Percentiles rank a stretch among this genome's conserved stretches.
These are phyloP conservation scores for Bombylius discolor DNA, from an alignment of 2,888 invertebrate species.

Conservation along the genomic window DNA sequence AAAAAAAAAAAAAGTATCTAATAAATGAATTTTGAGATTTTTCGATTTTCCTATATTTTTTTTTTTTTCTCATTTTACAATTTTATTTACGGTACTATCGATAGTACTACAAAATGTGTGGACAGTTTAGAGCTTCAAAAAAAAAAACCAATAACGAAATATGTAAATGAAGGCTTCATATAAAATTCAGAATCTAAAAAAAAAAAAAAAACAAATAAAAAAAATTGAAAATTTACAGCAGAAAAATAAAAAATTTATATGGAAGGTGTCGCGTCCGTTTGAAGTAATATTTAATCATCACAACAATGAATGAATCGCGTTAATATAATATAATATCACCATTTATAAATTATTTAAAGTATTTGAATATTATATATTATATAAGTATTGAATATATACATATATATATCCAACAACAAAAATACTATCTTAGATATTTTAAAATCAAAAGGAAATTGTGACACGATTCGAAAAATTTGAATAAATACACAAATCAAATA, in stretches of 20 bases:
- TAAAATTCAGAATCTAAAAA: too few species aligned
- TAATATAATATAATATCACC: background rate
- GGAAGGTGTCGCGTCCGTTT: background rate
- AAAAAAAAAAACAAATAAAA: too few species aligned
- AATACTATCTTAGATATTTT: too few species aligned
- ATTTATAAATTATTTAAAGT: too few species aligned
- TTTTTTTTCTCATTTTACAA: background rate
- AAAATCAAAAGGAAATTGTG: background rate
- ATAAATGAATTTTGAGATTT: background rate
- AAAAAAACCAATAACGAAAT: background rate
- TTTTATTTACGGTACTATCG: background rate
- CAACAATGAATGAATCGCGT: background rate
- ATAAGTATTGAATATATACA: background rate
- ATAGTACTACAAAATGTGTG: background rate
- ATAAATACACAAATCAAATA: background rate
- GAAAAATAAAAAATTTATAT: background rate
- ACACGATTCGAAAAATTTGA: background rate
- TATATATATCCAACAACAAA: too few species aligned
- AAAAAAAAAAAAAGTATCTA: background rate
- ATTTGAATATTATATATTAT: background rate
- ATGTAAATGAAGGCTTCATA: background rate
- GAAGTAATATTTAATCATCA: background rate
- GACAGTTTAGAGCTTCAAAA: background rate
- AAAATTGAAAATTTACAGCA: background rate
- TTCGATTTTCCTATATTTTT: too few species aligned